Base-by-base conservation (phyloP, 2,797 vertebrate genomes). In the Sebastes umbrosus region DNA sequence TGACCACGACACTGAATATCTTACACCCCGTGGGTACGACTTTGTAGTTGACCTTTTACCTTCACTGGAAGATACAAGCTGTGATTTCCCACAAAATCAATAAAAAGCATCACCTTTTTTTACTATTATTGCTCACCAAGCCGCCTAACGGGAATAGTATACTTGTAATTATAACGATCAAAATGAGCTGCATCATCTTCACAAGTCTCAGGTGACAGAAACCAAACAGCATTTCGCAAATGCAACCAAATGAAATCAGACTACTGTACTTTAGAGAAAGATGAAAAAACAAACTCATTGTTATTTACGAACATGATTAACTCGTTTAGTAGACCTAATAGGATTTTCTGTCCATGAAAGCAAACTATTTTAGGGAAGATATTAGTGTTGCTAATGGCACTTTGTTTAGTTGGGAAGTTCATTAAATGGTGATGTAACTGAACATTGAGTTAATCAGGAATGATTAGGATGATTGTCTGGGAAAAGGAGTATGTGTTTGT, bases 351-450 rank as follows among this genome's bases (percentile, higher is more conserved):
- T 70, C 73, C 31, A 57, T 39, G 8, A 88, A 82, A 69, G 59
- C 57, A 85, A 89, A 84, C 11, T 16, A 66, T 46, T 85, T 86
- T 22, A 75, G 69, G 58, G 22, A 80, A 69, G 25, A 57, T 83
- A 80, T 85, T 69, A 87, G 85, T 62, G 85, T 62, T 39, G 79
- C 79, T 87, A 31, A 73, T 59, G 69, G 58, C 76, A 83, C 84
- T 87, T 69, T 68, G 71, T 79, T 73, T 84, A 88, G 91, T 84
- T 83, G 76, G 25, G 31, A 81, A 82, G 80, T 86, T 89, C 60
- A 92, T 91, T 88, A 91, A 85, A 71, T 64, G 64, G 25, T 80
- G 82, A 83, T 79, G 73, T 59, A 80, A 81, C 25, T 43, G 79
- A 43, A 52, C 0, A 52, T 2, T 52, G 27, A 31, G 69, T n/a